Evolutionary conservation across 2,113 vertebrate genomes (phyloP), one percentile per base, ranked within the genome.

Genomic region (Geococcyx californianus): DNA sequence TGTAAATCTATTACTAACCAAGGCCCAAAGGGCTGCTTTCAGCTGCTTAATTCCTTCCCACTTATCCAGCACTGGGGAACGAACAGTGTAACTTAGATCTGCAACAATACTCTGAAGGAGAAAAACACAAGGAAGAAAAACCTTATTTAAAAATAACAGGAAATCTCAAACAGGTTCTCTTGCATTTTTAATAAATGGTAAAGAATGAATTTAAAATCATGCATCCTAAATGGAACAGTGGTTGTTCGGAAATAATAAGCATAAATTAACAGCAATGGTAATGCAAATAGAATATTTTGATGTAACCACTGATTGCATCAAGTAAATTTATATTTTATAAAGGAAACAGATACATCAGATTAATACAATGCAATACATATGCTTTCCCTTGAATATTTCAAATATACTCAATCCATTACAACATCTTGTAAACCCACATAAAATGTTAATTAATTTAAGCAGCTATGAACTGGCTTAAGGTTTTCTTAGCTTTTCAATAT

Each of bases 21-120:
- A 97, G 58, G 99, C 99, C 99, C 99, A 99, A 91, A 99, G 99
- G 88, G 99, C 99, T 95, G 99, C 98, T 97, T 99, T 99, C 93
- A 99, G 98, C 89, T 99, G 99, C 97, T 99, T 99, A 87, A 99
- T 99, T 94, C 99, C 99, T 98, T 99, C 99, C 99, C 99, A 99
- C 85, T 98, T 99, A 98, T 99, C 99, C 98, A 99, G 98, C 97
- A 99, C 98, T 92, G 99, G 99, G 85, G 98, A 99, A 94, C 98
- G 99, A 93, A 99, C 97, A 5, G 98, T 99, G 94, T 99, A 99
- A 98, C 99, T 99, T 78, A 99, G 98, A 97, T 99, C 99, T 79
- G 99, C 98, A 95, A 99, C 98, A 92, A 99, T 97, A 95, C 98
- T 99, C 99, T 99, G 67, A 47, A 96, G n/a, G 55, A 87, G 49